Evolutionary conservation across 2,113 vertebrate genomes (phyloP).

Genomic region (Onychostruthus taczanowskii): DNA sequence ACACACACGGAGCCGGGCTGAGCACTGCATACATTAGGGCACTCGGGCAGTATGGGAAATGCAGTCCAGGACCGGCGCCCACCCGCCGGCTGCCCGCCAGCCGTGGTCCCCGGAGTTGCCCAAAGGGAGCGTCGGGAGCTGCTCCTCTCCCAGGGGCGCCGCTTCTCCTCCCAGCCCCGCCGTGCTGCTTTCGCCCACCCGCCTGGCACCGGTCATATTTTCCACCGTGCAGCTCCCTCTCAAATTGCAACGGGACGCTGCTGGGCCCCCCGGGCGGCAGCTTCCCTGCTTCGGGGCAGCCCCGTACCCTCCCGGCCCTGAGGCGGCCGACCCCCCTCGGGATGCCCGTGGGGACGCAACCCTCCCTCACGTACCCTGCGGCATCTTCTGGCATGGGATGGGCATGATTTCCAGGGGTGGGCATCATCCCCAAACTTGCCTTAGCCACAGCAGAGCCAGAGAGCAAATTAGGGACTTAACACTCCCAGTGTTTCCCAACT

Average conservation of each 20-base stretch:
- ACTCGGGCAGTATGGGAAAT: constrained; percentile 85
- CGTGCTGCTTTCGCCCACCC: neutral
- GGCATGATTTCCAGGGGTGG: neutral
- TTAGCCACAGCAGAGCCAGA: neutral
- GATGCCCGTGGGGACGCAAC: neutral
- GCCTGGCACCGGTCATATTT: neutral
- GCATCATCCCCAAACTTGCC: neutral
- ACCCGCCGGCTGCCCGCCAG: neutral
- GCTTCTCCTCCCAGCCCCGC: neutral
- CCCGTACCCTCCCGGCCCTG: neutral
- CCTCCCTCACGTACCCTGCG: neutral
- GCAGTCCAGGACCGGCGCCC: constrained; percentile 71
- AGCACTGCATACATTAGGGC: constrained; percentile 85
- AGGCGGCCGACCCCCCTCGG: neutral
- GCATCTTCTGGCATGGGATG: neutral
- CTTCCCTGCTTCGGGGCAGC: neutral
- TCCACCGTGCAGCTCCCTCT: neutral
- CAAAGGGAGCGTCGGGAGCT: neutral
- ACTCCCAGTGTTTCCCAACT: neutral
- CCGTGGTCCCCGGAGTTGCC: neutral
- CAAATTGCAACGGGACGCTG: neutral
- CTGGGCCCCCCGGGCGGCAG: neutral
- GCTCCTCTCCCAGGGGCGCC: neutral
- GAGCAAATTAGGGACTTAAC: neutral
- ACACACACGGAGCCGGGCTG: constrained; percentile 70